Conservation (phyloP, 2,113 vertebrate species). For the Cichladusa arquata region DNA sequence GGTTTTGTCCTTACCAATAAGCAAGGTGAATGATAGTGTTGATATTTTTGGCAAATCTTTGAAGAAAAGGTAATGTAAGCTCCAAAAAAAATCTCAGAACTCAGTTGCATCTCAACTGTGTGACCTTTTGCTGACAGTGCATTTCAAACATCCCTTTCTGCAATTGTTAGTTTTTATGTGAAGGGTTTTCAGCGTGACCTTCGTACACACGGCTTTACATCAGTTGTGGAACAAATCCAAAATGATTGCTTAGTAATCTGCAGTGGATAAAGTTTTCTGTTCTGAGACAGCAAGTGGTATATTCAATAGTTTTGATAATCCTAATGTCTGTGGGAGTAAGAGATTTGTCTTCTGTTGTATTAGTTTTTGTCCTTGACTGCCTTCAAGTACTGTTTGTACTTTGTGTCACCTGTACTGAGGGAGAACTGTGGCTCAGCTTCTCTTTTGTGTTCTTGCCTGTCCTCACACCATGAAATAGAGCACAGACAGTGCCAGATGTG, state of each 20-base stretch:
- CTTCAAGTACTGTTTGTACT: neutral
- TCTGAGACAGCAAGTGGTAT: neutral
- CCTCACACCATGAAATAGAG: neutral
- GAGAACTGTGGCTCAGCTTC: neutral
- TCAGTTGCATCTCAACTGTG: neutral
- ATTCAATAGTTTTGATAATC: neutral
- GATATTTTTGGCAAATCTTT: neutral
- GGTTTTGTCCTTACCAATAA: neutral
- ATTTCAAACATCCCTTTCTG: neutral
- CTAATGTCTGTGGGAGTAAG: neutral
- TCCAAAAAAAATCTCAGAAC: neutral
- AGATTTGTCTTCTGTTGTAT: neutral
- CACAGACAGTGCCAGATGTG: neutral
- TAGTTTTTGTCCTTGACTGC: neutral
- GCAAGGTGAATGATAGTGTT: neutral
- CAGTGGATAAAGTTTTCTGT: neutral
- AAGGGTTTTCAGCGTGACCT: neutral
- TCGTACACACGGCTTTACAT: neutral
- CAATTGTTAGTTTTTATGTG: neutral
- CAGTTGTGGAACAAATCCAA: neutral
- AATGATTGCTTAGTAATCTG: neutral
- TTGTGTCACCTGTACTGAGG: rapidly evolving
- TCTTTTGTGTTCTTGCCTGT: neutral
- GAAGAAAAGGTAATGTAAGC: neutral
- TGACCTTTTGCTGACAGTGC: neutral